Conservation (phyloP, 2,113 vertebrate species). For the Taurulus bubalis region DNA sequence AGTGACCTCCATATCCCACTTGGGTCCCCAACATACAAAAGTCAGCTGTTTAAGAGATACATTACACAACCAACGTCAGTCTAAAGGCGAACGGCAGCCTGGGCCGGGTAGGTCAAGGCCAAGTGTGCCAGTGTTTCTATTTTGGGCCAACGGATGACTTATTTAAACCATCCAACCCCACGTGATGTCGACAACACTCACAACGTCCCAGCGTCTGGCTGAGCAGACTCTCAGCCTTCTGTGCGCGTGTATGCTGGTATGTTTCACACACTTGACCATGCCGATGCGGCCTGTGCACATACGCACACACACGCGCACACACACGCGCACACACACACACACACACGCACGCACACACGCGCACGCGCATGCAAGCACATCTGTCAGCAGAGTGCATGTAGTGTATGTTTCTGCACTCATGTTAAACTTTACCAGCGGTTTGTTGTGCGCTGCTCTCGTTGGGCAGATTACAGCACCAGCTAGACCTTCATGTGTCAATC, state of each 20-base stretch:
- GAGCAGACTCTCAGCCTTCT: slow-evolving; percentile 55
- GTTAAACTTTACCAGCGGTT: neutral
- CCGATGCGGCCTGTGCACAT: neutral
- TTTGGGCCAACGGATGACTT: slow-evolving; percentile 76
- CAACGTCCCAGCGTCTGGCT: slow-evolving; percentile 51
- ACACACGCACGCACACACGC: too few relatives aligned
- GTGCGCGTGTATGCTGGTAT: slow-evolving; percentile 10
- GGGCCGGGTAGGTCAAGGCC: slow-evolving; percentile 62
- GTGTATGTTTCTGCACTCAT: neutral
- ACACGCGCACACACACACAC: neutral
- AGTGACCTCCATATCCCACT: slow-evolving; percentile 40
- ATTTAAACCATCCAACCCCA: slow-evolving; percentile 75
- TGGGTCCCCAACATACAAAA: neutral
- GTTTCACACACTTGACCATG: slow-evolving; percentile 20
- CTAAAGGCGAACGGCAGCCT: slow-evolving; percentile 33
- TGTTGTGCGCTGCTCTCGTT: neutral
- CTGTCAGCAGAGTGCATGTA: neutral
- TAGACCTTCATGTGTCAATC: slow-evolving; percentile 29
- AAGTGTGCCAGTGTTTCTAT: slow-evolving; percentile 72
- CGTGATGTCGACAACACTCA: slow-evolving; percentile 69
- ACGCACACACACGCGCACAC: neutral
- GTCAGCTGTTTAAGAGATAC: slow-evolving; percentile 17
- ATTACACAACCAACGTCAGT: slow-evolving; percentile 41
- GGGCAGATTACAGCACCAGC: neutral
- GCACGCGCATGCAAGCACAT: neutral